Conservation (phyloP, 2,113 vertebrate genomes). For the Chaetodon trifascialis region DNA sequence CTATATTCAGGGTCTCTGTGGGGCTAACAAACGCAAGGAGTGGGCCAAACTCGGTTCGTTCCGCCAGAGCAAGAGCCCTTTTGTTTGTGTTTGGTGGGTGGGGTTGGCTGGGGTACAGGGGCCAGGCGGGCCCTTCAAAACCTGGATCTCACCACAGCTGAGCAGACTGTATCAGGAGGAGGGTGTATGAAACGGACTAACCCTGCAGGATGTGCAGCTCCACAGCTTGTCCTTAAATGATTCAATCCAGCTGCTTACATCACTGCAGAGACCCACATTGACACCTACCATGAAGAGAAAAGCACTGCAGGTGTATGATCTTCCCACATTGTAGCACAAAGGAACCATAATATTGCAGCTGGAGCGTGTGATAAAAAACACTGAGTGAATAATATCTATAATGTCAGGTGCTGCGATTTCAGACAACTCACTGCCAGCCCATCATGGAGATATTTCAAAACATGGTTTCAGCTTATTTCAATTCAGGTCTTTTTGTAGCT, state of each 20-base stretch:
- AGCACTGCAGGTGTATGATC: constrained; percentile 20
- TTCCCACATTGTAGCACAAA: constrained; percentile 31
- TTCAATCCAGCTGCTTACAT: constrained; percentile 40
- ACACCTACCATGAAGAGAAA: constrained; percentile 10
- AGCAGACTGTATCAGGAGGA: constrained; percentile 9
- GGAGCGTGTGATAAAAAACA: background rate
- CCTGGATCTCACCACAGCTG: constrained; percentile 41
- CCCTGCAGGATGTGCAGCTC: constrained; percentile 35
- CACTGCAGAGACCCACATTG: constrained; percentile 39
- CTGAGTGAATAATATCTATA: background rate
- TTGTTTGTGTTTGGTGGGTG: constrained; percentile 69
- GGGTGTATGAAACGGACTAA: constrained; percentile 33
- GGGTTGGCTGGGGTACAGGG: constrained; percentile 42
- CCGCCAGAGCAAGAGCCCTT: constrained; percentile 67
- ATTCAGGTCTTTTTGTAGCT: background rate
- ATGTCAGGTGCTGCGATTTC: background rate
- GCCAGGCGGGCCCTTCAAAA: constrained; percentile 45
- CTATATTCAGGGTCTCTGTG: constrained; percentile 83
- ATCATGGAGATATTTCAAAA: background rate
- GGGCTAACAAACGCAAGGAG: constrained; percentile 76
- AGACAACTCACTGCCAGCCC: background rate
- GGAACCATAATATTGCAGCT: background rate
- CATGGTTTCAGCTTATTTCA: background rate
- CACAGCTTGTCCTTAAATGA: constrained; percentile 43
- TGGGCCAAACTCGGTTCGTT: constrained; percentile 75